Base-by-base conservation (phyloP, 2,888 invertebrate genomes). In the Phymatocera aterrima region DNA sequence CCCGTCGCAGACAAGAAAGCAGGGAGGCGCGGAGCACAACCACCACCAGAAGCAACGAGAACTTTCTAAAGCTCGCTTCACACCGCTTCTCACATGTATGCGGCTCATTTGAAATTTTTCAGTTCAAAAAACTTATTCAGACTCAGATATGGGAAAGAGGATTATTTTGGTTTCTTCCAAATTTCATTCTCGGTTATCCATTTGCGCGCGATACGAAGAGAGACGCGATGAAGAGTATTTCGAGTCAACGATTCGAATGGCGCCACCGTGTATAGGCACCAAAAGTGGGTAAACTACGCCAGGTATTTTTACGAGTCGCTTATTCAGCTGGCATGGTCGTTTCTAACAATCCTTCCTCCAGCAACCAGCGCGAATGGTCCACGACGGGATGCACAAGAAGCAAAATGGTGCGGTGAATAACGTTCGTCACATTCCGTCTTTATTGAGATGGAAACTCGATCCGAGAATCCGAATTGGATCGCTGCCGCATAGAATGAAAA, bases 281-380 rank as follows among this genome's bases (percentile, higher is more conserved):
- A 75, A 75, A 75, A 60, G 75, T 75, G 40, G 37, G 24, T 60
- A 72, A 72, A 72, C 51, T 72, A 60, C 60, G 75, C 57, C 21
- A 75, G 75, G 75, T 57, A 57, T 75, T 75, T 75, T 40, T 57
- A 75, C 75, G 75, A 54, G 75, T 28, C 37, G 57, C n/a, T n/a
- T 60, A 75, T 75, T 75, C 75, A 43, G 75, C 75, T 60, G 75
- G 57, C 75, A 57, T 54, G 37, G 21, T 46, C 21, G 37, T 40
- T 51, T 48, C 51, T 28, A 51, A 72, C 51, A 72, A 70, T 72
- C 34, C 51, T 34, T 48, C 15, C 12, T 48, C 46, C n/a, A n/a
- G 48, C 48, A 48, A 46, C 40, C 15, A 12, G 57, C 4, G 21
- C 57, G 4, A 51, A 6, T 51, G n/a, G 15, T n/a, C 15, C 12